Evolutionary conservation across 2,888 invertebrate species (phyloP).

Genomic region (Aphelenchoides bicaudatus): DNA sequence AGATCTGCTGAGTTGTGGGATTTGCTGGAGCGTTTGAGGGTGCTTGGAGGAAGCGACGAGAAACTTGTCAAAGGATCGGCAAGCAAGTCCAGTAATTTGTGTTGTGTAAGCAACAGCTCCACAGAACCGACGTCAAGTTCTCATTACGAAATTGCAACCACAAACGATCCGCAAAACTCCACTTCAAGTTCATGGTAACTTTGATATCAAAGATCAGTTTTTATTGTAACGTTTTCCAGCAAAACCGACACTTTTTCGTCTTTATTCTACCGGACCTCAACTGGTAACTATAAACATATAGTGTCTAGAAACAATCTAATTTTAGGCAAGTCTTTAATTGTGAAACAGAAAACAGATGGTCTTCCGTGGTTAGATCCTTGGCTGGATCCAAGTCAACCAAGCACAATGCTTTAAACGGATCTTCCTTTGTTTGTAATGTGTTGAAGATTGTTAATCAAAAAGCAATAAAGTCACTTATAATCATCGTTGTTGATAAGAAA

Average conservation of each 20-base stretch:
- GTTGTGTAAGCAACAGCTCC: conserved; percentile 8
- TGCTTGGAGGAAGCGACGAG: conserved; percentile 32
- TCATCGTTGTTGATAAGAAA: too few relatives aligned
- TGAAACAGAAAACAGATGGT: conserved; percentile 31
- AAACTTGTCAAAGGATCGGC: conserved; percentile 3
- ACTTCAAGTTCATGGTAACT: conserved; percentile 16
- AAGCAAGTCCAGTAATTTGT: conserved; percentile 6
- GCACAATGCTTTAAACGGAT: conserved; percentile 43
- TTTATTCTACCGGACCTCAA: conserved; percentile 12
- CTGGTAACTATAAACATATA: conserved; percentile 12
- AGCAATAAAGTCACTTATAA: too few relatives aligned
- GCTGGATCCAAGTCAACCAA: conserved; percentile 49
- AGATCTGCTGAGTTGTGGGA: conserved; percentile 57
- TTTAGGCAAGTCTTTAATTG: conserved; percentile 30
- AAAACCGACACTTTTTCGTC: conserved; percentile 17
- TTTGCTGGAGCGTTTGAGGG: conserved; percentile 47
- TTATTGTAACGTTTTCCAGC: not conserved
- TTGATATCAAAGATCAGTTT: not conserved
- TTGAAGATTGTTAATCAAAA: too few relatives aligned
- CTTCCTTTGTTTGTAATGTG: conserved; percentile 11
- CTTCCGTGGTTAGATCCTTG: conserved; percentile 54
- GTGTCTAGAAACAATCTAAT: conserved; percentile 3
- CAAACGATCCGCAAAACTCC: conserved; percentile 13
- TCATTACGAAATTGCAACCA: conserved; percentile 9
- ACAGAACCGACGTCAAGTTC: conserved; percentile 10